Evolutionary conservation across 2,113 vertebrate genomes (phyloP), one percentile per base, ranked within the genome.

Genomic region (Natator depressus): DNA sequence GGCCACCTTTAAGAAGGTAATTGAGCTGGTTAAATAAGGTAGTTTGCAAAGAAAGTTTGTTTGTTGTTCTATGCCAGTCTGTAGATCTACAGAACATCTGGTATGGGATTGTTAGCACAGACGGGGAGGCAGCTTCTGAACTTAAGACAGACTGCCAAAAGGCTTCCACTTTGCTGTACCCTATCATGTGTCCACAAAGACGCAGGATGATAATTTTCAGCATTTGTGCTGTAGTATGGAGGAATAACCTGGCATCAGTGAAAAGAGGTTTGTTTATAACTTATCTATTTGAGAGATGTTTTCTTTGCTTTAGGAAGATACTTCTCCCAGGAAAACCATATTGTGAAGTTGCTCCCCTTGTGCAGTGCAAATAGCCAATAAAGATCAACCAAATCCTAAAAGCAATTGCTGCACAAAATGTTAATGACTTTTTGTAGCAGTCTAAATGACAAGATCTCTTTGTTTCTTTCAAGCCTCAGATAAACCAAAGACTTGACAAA

Each of bases 401-500:
- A 95, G 47, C 51, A 55, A 82, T 90, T 93, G 35, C 35, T 72
- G 87, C 27, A 91, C 84, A n/a, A 29, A 76, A 4, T 72, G 65
- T 22, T 72, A 38, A 72, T 72, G n/a, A 72, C 65, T 72, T 72
- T 72, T 38, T 38, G 19, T 38, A 20, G 65, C 3, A 85, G 47
- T 57, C 89, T 92, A 80, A 31, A 84, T 59, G 29, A 91, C 11
- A 0, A 0, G 81, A 72, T 85, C 24, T 94, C 20, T 91, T 49
- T 76, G 93, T 95, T 94, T 47, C 35, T n/a, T 12, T 89, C 53
- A 85, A 46, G 46, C 69, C 87, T 84, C 62, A 89, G 38, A 69
- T 90, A 97, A 94, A 29, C 0, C 2, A 5, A 35, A 47, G 79
- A 92, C 91, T 95, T 97, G 89, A 82, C 90, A 95, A 97, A 96